Conservation (phyloP, 2,888 invertebrate species). For the Phorcus lineatus region DNA sequence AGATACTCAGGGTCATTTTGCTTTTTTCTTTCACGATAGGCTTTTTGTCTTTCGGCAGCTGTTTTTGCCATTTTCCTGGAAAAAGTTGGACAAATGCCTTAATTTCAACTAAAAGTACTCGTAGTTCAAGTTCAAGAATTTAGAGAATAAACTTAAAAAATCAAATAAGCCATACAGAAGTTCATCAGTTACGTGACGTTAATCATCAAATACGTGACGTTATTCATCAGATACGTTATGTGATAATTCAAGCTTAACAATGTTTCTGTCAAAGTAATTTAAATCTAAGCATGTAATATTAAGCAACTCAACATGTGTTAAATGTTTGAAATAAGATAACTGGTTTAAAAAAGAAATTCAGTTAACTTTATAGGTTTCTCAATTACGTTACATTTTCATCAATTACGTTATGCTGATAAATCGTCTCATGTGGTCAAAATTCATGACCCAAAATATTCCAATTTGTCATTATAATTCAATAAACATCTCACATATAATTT, state of each 20-base stretch:
- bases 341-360: too few relatives aligned
- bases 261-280: neutral
- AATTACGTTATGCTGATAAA: neutral
- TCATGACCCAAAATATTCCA: neutral
- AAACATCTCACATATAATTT: too few relatives aligned
- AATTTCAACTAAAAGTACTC: too few relatives aligned
- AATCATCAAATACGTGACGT: neutral
- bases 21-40: neutral
- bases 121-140: too few relatives aligned
- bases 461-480: too few relatives aligned
- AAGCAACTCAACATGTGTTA: too few relatives aligned
- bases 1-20: neutral
- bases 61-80: neutral
- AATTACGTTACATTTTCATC: neutral
- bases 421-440: neutral
- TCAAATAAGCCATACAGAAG: too few relatives aligned
- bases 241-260: neutral
- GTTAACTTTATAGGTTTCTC: neutral
- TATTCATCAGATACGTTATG: neutral
- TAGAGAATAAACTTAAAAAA: too few relatives aligned
- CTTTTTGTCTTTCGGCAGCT: neutral
- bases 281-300: too few relatives aligned
- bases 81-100: too few relatives aligned
- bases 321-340: too few relatives aligned
- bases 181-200: neutral